These are phyloP conservation scores for Betta splendens DNA, from an alignment of 2,797 vertebrate species.

Conservation along the genomic window DNA sequence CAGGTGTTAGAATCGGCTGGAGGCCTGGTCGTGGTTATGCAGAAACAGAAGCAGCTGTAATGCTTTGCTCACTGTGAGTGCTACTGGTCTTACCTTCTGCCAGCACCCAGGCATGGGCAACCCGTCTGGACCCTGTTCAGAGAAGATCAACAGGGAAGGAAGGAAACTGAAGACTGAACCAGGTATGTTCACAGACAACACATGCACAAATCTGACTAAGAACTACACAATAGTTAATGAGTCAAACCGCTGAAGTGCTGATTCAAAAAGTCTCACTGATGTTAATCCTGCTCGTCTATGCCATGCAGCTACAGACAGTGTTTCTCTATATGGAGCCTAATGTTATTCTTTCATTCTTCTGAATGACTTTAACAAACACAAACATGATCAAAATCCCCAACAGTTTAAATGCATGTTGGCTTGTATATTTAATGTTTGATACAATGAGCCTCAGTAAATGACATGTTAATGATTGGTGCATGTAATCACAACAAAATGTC, in stretches of 20 bases:
- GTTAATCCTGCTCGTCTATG: not conserved
- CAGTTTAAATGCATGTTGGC: not conserved
- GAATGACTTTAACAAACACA: not conserved
- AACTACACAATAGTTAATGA: not conserved
- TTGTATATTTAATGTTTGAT: not conserved
- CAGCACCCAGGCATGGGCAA: slow-evolving; percentile 99
- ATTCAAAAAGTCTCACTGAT: not conserved
- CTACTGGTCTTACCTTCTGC: slow-evolving; percentile 91
- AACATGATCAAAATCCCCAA: not conserved
- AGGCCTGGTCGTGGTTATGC: too few species aligned
- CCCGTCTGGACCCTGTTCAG: slow-evolving; percentile 94
- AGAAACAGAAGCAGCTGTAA: too few species aligned
- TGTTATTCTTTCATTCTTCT: not conserved
- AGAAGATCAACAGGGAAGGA: slow-evolving; percentile 38
- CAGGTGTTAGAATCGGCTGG: too few species aligned
- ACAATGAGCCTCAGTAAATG: not conserved
- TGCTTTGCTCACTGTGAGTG: slow-evolving; percentile 13
- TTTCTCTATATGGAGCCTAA: not conserved
- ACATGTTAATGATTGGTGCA: slow-evolving; percentile 56
- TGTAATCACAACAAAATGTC: slow-evolving; percentile 37
- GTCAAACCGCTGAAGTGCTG: too few species aligned
- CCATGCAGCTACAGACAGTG: not conserved
- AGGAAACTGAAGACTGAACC: slow-evolving; percentile 37
- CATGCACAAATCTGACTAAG: not conserved
- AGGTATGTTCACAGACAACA: not conserved